Evolutionary conservation across 2,797 vertebrate species (phyloP).

Genomic region (Rhynchonycteris naso): DNA sequence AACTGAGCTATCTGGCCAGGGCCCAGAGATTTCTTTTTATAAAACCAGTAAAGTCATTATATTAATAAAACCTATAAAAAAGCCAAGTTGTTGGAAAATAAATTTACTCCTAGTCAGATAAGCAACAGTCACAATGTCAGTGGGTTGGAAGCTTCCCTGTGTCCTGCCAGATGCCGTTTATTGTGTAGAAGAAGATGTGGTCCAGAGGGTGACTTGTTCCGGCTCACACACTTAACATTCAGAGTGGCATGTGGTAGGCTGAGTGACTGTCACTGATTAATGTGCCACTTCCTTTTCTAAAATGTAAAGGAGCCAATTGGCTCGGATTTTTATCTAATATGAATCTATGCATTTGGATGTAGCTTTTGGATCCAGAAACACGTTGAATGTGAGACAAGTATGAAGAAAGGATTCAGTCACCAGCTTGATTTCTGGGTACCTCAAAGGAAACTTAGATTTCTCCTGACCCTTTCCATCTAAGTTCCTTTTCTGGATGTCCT

Average conservation of each 20-base stretch:
- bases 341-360: background rate
- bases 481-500: background rate
- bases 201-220: background rate
- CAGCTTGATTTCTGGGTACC: background rate
- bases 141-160: background rate
- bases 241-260: background rate
- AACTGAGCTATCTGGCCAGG: too few species aligned
- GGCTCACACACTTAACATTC: background rate
- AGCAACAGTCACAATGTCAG: too few species aligned
- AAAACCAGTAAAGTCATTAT: background rate
- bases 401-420: background rate
- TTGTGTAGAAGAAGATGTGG: background rate
- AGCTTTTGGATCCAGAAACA: background rate
- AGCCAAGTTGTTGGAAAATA: constrained; percentile 1
- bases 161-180: background rate
- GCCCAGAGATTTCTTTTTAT: background rate
- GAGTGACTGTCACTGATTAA: background rate
- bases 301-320: background rate
- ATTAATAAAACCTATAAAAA: constrained; percentile 7
- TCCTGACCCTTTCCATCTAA: background rate
- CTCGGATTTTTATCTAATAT: background rate
- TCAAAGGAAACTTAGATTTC: background rate
- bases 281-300: background rate
- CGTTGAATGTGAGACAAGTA: background rate
- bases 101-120: background rate